phyloP scores from a whole-genome alignment of 2,888 invertebrate genomes.

The Prostheceraeus crozeri region DNA sequence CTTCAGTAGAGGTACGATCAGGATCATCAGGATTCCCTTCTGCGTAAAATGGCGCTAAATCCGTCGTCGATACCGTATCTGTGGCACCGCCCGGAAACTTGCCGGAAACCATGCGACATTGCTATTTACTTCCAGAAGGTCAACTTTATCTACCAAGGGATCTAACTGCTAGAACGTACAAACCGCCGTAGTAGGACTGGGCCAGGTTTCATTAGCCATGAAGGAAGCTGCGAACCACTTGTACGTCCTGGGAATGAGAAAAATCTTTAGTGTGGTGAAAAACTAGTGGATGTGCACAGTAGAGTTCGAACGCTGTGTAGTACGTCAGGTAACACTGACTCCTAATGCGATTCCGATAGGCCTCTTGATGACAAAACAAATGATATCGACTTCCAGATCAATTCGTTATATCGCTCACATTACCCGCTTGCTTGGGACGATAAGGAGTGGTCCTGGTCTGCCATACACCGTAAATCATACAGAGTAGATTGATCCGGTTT shows the following conservation, averaged over 20 bases:
- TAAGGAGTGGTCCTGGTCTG: no score
- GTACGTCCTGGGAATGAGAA: constrained; percentile 22
- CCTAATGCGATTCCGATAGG: constrained; percentile 5
- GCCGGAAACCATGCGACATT: constrained; percentile 34
- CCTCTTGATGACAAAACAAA: constrained; percentile 12
- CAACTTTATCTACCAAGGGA: constrained; percentile 21
- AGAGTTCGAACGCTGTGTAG: constrained; percentile 28
- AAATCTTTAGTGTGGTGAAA: constrained; percentile 28
- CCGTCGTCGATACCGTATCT: constrained; percentile 33
- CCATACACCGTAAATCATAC: constrained; percentile 38
- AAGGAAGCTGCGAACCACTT: constrained; percentile 1
- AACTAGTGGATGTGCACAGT: constrained; percentile 28
- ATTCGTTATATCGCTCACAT: constrained; percentile 28
- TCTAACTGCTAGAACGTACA: constrained; percentile 23
- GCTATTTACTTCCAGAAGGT: constrained; percentile 32
- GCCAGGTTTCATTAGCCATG: constrained; percentile 27
- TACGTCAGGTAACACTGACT: constrained; percentile 27
- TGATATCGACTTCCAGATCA: constrained; percentile 30
- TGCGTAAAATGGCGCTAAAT: constrained; percentile 37
- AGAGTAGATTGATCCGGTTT: constrained; percentile 29
- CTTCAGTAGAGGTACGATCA: no score
- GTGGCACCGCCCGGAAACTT: constrained; percentile 34
- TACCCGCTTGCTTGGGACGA: neutral
- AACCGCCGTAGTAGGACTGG: constrained; percentile 13
- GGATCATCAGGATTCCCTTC: no score